Conservation (phyloP, 1,140 invertebrate genomes). For the Ooceraea biroi region DNA sequence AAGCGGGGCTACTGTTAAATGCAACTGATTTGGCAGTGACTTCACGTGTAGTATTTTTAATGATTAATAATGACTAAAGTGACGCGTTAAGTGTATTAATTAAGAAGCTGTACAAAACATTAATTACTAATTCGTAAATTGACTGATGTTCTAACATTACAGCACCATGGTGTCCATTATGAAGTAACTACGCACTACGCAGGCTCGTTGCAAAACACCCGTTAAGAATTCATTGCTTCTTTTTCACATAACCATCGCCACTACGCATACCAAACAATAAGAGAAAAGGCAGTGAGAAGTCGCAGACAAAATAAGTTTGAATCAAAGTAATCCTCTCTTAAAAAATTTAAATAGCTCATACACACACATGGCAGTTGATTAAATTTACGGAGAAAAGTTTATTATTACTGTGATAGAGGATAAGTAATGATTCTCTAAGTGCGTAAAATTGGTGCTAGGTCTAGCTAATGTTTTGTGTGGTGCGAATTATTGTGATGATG, state of each 20-base stretch:
- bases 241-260: slow-evolving; percentile 34
- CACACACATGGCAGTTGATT: slow-evolving; percentile 47
- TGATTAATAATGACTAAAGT: slow-evolving; percentile 78
- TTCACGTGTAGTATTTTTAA: slow-evolving; percentile 71
- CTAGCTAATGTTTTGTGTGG: slow-evolving; percentile 81
- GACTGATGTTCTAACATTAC: slow-evolving; percentile 79
- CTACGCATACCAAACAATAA: slow-evolving; percentile 48
- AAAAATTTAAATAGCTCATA: slow-evolving; percentile 56
- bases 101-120: slow-evolving; percentile 85
- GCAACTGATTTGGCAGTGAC: slow-evolving; percentile 80
- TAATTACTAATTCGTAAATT: slow-evolving; percentile 81
- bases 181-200: slow-evolving; percentile 71
- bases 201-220: slow-evolving; percentile 60
- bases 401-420: slow-evolving; percentile 56
- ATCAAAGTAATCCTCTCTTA: neutral
- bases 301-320: slow-evolving; percentile 44
- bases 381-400: slow-evolving; percentile 63
- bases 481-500: slow-evolving; percentile 81
- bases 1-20: slow-evolving; percentile 71
- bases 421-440: slow-evolving; percentile 66
- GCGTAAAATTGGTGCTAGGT: slow-evolving; percentile 72
- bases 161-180: slow-evolving; percentile 76
- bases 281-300: slow-evolving; percentile 46
- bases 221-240: slow-evolving; percentile 49
- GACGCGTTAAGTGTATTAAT: slow-evolving; percentile 82